phyloP scores from a whole-genome alignment of 53 echinoderm and acorn worm species.

The Holothuria scabra region DNA sequence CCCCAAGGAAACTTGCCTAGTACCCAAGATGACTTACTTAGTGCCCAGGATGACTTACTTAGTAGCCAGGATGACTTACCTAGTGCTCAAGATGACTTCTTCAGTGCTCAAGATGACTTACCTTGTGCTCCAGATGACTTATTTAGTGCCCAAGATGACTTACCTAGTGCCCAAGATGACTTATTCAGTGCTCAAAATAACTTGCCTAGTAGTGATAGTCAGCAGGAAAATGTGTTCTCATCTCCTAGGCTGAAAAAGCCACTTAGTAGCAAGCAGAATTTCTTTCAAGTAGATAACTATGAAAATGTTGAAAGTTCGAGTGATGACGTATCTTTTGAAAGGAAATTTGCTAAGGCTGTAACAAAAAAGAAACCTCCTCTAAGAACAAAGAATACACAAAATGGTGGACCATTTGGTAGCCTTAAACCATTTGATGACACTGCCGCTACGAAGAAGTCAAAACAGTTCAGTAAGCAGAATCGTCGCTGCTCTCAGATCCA shows the following conservation, averaged over 20 bases:
- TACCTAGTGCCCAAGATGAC: neutral
- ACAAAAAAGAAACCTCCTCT: neutral
- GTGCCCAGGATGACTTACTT: neutral
- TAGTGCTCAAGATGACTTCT: no score
- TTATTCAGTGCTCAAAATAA: neutral
- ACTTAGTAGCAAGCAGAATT: neutral
- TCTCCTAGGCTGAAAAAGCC: no score
- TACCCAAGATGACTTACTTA: neutral
- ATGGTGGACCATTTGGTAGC: slow-evolving; percentile 3
- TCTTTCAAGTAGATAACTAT: slow-evolving; percentile 6
- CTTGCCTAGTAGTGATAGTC: neutral
- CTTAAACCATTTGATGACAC: slow-evolving; percentile 31
- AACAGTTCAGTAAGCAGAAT: neutral
- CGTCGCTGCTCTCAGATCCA: slow-evolving; percentile 18
- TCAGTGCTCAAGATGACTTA: neutral
- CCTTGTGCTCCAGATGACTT: no score
- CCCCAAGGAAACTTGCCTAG: no score
- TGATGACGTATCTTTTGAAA: neutral
- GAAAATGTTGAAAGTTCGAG: slow-evolving; percentile 9
- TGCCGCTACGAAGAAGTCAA: neutral
- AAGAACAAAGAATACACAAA: neutral
- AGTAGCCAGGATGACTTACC: no score
- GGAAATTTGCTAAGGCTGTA: neutral
- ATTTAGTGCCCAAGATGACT: neutral
- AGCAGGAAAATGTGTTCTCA: neutral